Conservation (phyloP, 2,888 invertebrate species). For the Eilema griseolum region DNA sequence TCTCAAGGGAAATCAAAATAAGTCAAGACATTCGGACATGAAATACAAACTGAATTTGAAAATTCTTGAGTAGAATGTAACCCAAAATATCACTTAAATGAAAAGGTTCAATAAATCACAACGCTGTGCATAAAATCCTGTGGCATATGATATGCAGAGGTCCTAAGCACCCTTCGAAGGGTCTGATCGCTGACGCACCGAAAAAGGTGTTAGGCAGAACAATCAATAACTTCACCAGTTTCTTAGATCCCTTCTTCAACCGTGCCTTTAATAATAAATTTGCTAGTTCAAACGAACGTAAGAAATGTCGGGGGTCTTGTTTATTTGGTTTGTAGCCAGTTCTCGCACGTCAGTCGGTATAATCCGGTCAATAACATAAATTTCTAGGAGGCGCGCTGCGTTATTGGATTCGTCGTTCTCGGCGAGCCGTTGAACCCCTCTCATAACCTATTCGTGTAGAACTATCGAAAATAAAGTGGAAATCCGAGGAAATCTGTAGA, state of each 20-base stretch:
- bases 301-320: conserved; percentile 60
- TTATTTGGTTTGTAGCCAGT: conserved; percentile 65
- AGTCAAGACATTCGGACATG: conserved; percentile 33
- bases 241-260: conserved; percentile 64
- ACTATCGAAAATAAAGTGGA: conserved; percentile 70
- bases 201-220: conserved; percentile 78
- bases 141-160: conserved; percentile 78
- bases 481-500: conserved; percentile 63
- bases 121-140: conserved; percentile 69
- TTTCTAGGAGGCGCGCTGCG: conserved; percentile 79
- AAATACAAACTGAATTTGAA: conserved; percentile 35
- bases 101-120: conserved; percentile 63
- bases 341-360: conserved; percentile 79
- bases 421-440: conserved; percentile 72
- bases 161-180: conserved; percentile 60
- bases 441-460: conserved; percentile 69
- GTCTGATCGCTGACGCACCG: conserved; percentile 78
- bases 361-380: conserved; percentile 85
- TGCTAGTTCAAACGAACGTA: conserved; percentile 49
- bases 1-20: conserved; percentile 45
- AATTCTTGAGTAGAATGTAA: conserved; percentile 28
- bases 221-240: conserved; percentile 78
- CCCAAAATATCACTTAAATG: conserved; percentile 27
- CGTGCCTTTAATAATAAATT: conserved; percentile 48
- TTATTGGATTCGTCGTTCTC: conserved; percentile 82